These are phyloP conservation scores for Frankliniella fusca DNA, from an alignment of 2,888 invertebrate species.

Conservation along the genomic window DNA sequence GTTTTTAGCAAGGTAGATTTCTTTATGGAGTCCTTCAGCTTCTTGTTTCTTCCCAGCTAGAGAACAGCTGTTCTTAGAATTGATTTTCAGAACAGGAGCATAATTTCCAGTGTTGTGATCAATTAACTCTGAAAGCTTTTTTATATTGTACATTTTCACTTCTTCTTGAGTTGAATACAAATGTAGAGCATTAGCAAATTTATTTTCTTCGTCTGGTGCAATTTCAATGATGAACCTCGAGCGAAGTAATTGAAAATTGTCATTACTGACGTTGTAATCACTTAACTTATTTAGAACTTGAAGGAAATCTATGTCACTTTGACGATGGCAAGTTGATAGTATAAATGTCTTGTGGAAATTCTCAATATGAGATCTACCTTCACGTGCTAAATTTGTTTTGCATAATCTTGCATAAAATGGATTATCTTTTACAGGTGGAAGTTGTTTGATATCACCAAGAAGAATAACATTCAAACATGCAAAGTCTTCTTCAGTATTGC, in stretches of 20 bases:
- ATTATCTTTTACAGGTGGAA: background rate
- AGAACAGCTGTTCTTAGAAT: background rate
- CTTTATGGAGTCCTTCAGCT: background rate
- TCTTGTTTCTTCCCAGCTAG: background rate
- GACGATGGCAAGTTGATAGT: background rate
- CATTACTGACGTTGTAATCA: background rate
- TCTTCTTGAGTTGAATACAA: background rate
- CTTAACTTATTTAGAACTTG: background rate
- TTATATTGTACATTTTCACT: background rate
- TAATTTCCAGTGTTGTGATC: background rate
- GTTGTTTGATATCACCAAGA: background rate
- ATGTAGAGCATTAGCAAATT: background rate
- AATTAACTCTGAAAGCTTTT: background rate
- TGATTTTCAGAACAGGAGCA: background rate
- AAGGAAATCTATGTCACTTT: background rate
- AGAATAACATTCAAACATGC: background rate
- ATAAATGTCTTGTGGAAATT: background rate
- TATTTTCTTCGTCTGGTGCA: background rate
- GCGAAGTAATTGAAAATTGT: background rate
- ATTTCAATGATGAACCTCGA: background rate
- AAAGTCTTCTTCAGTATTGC: background rate
- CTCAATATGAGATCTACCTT: background rate
- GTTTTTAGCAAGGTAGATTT: background rate
- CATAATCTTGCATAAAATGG: background rate
- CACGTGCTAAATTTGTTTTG: background rate